Evolutionary conservation across 2,888 invertebrate genomes (phyloP), one percentile per base, ranked within the genome.

Genomic region (Alitta virens): DNA sequence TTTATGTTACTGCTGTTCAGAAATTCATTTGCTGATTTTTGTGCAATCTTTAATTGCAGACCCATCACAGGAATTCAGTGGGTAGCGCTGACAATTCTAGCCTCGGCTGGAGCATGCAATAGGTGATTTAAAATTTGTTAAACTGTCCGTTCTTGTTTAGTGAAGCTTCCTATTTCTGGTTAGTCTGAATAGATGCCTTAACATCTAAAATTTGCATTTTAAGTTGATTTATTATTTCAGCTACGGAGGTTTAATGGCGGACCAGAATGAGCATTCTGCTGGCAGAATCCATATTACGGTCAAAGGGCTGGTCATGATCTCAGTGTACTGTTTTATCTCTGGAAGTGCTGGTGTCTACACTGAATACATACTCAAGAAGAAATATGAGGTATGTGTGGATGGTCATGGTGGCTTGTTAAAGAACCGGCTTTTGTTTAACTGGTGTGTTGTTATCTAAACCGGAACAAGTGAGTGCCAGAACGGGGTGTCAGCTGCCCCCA

Each of bases 281-380:
- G 66, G 70, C 21, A 66, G 67, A 50, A 72, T 81, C 52, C 76
- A 78, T 66, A 73, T 82, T 55, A 78, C 79, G 0, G 12, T 71
- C n/a, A 61, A 64, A n/a, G 82, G 82, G 3, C 65, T 82, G 0
- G 14, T 74, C 3, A 75, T 81, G 77, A 78, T 82, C 60, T 40
- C 67, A 0, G 56, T 67, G 1, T 81, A 81, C 68, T 77, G 77
- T 62, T 59, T 67, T 1, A 67, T 81, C 16, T 81, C 81, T 2
- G 82, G 80, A 0, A 67, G 80, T 24, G 74, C 81, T 42, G 81
- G 81, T 0, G 80, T 81, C 26, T 81, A 76, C 67, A 78, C 78
- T 9, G 82, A 82, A 65, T 80, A 76, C 67, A 77, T 82, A 16
- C 71, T 82, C 27, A 82, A 82, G 66, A 71, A 69, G 18, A 67